Percentiles rank a stretch among this genome's conserved stretches.
Conservation (phyloP, 2,113 vertebrate genomes). For the Myrmophylax atrothorax region DNA sequence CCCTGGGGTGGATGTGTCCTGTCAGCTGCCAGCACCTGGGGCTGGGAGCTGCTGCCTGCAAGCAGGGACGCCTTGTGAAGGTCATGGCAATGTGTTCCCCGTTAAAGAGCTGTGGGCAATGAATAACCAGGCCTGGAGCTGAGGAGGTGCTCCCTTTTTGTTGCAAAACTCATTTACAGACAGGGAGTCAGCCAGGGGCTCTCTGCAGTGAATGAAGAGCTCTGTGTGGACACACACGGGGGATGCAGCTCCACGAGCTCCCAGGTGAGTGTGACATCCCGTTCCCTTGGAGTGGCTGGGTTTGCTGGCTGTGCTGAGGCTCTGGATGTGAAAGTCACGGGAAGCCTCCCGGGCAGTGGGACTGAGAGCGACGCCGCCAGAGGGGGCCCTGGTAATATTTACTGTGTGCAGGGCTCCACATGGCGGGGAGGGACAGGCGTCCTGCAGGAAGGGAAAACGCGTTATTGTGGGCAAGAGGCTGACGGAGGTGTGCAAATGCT, state of each 20-base stretch:
- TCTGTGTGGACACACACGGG: rapidly evolving
- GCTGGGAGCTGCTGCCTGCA: background rate
- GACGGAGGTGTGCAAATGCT: background rate
- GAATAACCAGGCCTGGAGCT: background rate
- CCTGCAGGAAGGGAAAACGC: rapidly evolving
- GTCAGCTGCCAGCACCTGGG: background rate
- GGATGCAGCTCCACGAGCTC: rapidly evolving
- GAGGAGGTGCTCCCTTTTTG: background rate
- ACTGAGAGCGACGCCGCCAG: background rate
- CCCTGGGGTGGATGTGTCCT: rapidly evolving
- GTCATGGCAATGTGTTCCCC: rapidly evolving
- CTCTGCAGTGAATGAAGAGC: rapidly evolving
- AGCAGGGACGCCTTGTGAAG: rapidly evolving
- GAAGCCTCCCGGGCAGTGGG: rapidly evolving
- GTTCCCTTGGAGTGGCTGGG: background rate
- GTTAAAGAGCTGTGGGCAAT: background rate
- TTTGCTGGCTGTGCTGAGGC: background rate
- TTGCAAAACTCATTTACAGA: background rate
- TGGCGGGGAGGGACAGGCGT: rapidly evolving
- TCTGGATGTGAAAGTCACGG: rapidly evolving
- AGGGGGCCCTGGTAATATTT: background rate
- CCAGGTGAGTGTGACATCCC: rapidly evolving
- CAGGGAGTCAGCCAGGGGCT: rapidly evolving
- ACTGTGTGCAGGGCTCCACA: rapidly evolving
- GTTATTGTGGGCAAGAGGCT: rapidly evolving